Evolutionary conservation across 1,140 invertebrate species (phyloP), one percentile per base, ranked within the genome.

Genomic region (Parapsyche elsis): DNA sequence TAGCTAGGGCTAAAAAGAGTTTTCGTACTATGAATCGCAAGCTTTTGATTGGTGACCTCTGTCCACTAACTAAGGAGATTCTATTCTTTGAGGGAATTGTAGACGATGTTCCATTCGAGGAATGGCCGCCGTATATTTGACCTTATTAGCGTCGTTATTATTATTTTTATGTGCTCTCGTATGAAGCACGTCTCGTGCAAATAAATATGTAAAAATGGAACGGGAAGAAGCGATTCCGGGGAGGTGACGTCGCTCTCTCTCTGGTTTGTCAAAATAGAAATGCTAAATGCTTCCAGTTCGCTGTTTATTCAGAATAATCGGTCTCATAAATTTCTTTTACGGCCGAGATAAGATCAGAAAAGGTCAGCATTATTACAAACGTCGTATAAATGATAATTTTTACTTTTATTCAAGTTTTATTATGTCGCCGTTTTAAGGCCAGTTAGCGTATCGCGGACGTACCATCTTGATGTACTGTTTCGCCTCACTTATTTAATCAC

Each of bases 241-340:
- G 73, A 57, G 73, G 49, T 75, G 73, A 57, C 45, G 73, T 30
- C 44, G 45, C 45, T n/a, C 24, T 19, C 12, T 38, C 30, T 38
- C 30, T 44, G 70, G 73, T 77, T 49, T 53, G 75, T 77, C 75
- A 77, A 77, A 77, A 77, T 64, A 77, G 75, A 77, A 77, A 77
- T 30, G 75, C 75, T 77, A 77, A 77, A 77, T 77, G 75, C 75
- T 53, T 38, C 74, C 75, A 45, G 75, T 24, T 77, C 53, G 75
- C 75, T 77, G 75, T 77, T 77, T 77, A 77, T 77, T 77, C 75
- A 77, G 75, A 77, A 77, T 77, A 77, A 77, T 77, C 75, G 75
- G 75, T 77, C 75, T 77, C 75, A 77, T 77, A 77, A 77, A 77
- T 77, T 77, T 53, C 45, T 53, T 77, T 77, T 77, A 77, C 75